Evolutionary conservation across 2,113 vertebrate species (phyloP).

Genomic region (Bos indicus): DNA sequence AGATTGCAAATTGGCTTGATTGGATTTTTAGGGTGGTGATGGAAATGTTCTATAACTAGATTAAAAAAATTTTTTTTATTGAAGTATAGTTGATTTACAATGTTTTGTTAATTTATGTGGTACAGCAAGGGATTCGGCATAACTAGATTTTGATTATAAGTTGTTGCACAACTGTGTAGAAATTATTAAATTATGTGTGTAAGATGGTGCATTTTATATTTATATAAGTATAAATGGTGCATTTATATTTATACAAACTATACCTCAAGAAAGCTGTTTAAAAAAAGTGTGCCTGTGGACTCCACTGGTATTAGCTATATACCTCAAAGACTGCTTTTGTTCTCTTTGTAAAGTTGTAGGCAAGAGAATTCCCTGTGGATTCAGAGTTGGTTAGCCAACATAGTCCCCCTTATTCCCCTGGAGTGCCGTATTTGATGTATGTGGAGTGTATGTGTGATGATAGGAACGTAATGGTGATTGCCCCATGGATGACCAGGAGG

Average conservation of each 20-base stretch:
- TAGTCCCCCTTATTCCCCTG: background rate
- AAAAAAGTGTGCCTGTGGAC: background rate
- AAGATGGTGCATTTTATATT: background rate
- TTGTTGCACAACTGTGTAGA: background rate
- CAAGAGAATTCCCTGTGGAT: constrained; percentile 9
- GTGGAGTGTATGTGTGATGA: background rate
- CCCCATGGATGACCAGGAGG: background rate
- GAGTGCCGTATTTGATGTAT: background rate
- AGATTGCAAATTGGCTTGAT: background rate
- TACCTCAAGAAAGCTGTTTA: background rate
- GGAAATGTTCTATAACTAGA: background rate
- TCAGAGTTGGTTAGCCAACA: background rate
- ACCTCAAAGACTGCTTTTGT: constrained; percentile 27
- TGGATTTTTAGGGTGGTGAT: background rate
- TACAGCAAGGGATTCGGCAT: background rate
- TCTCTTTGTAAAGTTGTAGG: constrained; percentile 13
- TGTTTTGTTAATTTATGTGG: background rate
- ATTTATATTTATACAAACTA: background rate
- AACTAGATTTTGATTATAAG: background rate
- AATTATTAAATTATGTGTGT: background rate
- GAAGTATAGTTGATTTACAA: background rate
- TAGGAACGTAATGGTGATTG: background rate
- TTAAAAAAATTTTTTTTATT: background rate
- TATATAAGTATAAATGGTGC: background rate
- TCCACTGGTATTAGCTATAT: constrained; percentile 6